Conservation (phyloP, 2,888 invertebrate species). For the Merodon equestris region DNA sequence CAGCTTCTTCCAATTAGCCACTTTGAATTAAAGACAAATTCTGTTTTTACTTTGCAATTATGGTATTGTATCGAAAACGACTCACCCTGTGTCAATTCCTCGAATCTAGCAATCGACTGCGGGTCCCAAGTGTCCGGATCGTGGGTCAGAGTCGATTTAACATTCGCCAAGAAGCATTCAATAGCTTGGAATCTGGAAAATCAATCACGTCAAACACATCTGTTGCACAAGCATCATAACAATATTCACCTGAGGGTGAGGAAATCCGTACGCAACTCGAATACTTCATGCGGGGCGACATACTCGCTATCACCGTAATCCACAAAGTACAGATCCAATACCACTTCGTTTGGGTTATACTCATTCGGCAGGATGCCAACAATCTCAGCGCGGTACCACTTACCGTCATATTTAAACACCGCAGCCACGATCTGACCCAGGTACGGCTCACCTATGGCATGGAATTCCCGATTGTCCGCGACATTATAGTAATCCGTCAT, state of each 20-base stretch:
- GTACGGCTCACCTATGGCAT: slow-evolving; percentile 81
- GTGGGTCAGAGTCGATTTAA: slow-evolving; percentile 81
- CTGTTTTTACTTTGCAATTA: neutral
- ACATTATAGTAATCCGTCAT: slow-evolving; percentile 91
- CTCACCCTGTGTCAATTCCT: slow-evolving; percentile 84
- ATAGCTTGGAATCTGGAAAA: slow-evolving; percentile 85
- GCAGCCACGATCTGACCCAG: slow-evolving; percentile 92
- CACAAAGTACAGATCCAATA: slow-evolving; percentile 88
- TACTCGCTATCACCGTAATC: slow-evolving; percentile 93
- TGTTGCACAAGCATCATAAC: no score
- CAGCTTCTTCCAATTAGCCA: slow-evolving; percentile 89
- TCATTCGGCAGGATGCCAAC: slow-evolving; percentile 83
- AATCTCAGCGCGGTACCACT: slow-evolving; percentile 86
- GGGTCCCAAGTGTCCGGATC: slow-evolving; percentile 82
- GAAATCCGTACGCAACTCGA: slow-evolving; percentile 86
- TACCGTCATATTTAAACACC: slow-evolving; percentile 88
- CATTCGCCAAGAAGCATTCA: slow-evolving; percentile 89
- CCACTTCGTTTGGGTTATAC: slow-evolving; percentile 82
- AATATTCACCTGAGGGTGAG: slow-evolving; percentile 75
- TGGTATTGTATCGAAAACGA: neutral
- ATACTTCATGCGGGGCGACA: slow-evolving; percentile 83
- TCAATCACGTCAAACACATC: neutral
- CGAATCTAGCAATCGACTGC: slow-evolving; percentile 84
- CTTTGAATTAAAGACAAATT: slow-evolving; percentile 73
- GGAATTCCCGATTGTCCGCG: slow-evolving; percentile 82